Evolutionary conservation across 2,797 vertebrate species (phyloP), one percentile per base, ranked within the genome.

Genomic region (Anabas testudineus): DNA sequence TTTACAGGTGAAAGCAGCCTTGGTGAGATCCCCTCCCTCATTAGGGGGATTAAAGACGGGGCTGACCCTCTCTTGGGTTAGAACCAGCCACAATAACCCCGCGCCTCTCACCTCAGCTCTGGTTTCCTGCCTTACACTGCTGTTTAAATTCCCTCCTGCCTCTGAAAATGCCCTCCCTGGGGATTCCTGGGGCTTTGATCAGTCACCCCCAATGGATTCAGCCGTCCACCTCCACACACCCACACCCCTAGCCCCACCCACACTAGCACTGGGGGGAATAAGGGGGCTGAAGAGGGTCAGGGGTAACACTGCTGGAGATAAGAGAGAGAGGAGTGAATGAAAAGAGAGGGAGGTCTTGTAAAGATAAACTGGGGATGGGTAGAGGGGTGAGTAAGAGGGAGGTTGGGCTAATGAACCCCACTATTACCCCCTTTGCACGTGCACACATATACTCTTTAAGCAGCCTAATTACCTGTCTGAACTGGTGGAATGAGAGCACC

Each of bases 391-490:
- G 74, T 64, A 81, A 86, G 79, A 67, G 52, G 54, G 68, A 76
- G 83, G 79, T 75, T 78, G 80, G 79, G 77, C 73, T 87, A 90
- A 90, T 84, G 86, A 89, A 87, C 62, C 72, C 70, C 72, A 45
- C 67, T 81, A 67, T 83, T 48, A 72, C 56, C 75, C 76, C 69
- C 63, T 26, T 13, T 58, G 43, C 45, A 22, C 37, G 41, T 60
- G 49, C 22, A 52, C 65, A 13, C 56, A 51, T 42, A 68, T 56
- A 30, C 52, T 19, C 65, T 51, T 84, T 83, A 84, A 82, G 79
- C 60, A 73, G 67, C 45, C 88, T 87, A 91, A 92, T 93, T 90
- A 92, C 85, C 87, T 90, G 82, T 71, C 75, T 89, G 84, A 85
- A 81, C 60, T 65, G 73, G 73, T 72, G 84, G 78, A 81, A 66